Evolutionary conservation across 2,113 vertebrate genomes (phyloP).

Genomic region (Phocoena sinus): DNA sequence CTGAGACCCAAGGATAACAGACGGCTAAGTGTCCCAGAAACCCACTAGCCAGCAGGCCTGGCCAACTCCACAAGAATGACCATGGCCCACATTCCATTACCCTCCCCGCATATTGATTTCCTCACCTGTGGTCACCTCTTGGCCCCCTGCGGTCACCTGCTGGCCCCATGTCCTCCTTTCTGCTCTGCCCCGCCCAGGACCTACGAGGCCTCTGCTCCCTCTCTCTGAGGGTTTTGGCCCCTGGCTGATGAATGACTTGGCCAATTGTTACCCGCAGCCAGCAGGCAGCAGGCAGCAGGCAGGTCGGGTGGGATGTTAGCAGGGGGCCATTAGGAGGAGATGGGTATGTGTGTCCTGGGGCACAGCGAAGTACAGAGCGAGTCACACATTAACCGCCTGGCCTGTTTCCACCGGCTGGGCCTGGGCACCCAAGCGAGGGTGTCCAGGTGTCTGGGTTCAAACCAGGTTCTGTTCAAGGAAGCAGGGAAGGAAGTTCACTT

Average conservation of each 20-base stretch:
- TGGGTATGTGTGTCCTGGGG: not conserved
- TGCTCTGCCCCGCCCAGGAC: not conserved
- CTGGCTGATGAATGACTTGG: conserved; percentile 60
- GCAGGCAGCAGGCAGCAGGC: not conserved
- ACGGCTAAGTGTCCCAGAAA: not conserved
- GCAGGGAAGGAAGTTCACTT: conserved; percentile 19
- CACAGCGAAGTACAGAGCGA: not conserved
- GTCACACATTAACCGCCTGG: conserved; percentile 59
- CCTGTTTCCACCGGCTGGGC: conserved; percentile 12
- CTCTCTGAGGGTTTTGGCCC: not conserved
- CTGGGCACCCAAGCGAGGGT: conserved; percentile 17
- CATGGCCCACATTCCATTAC: not conserved
- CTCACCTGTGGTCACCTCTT: not conserved
- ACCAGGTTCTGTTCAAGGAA: conserved; percentile 32
- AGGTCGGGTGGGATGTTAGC: not conserved
- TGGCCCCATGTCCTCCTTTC: not conserved
- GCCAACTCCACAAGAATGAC: not conserved
- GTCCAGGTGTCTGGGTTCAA: conserved; percentile 43
- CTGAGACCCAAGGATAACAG: not conserved
- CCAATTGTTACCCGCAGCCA: not conserved
- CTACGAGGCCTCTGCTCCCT: not conserved
- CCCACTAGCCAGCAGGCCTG: not conserved
- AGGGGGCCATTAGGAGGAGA: conserved; percentile 55
- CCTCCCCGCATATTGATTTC: too few species aligned
- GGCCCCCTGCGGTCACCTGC: not conserved